Evolutionary conservation across 2,113 vertebrate species (phyloP).

Genomic region (Myotis lucifugus): DNA sequence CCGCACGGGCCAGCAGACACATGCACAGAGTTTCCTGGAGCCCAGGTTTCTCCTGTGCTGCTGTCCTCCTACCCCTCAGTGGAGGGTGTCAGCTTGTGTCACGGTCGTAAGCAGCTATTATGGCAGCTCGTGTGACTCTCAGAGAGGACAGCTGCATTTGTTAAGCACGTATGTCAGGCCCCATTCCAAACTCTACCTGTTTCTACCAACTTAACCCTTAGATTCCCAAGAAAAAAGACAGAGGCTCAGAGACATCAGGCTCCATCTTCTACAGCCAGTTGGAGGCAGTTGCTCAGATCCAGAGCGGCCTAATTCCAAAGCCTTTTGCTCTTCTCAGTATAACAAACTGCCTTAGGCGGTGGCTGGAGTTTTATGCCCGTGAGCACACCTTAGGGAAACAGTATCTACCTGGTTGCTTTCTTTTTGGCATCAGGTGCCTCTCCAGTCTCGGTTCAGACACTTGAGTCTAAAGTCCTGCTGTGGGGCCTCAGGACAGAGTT

Average conservation of each 20-base stretch:
- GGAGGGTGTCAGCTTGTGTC: background rate
- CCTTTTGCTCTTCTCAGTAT: background rate
- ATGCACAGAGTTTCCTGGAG: background rate
- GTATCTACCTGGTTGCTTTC: background rate
- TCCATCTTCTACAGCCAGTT: too few relatives aligned
- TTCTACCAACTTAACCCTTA: background rate
- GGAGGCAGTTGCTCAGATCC: background rate
- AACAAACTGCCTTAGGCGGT: background rate
- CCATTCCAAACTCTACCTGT: background rate
- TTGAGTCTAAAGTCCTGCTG: background rate
- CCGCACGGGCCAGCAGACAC: background rate
- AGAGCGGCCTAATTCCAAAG: background rate
- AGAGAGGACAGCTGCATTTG: background rate
- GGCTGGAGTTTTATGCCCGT: background rate
- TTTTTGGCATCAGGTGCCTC: background rate
- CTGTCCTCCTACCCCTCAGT: background rate
- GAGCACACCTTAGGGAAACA: background rate
- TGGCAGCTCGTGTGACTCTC: background rate
- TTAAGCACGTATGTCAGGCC: background rate
- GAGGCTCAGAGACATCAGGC: background rate
- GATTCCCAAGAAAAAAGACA: background rate
- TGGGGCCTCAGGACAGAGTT: background rate
- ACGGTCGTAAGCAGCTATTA: background rate
- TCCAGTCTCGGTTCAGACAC: background rate
- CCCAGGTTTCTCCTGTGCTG: background rate